Conservation (phyloP, 2,113 vertebrate genomes). For the Chascanopsetta lugubris region DNA sequence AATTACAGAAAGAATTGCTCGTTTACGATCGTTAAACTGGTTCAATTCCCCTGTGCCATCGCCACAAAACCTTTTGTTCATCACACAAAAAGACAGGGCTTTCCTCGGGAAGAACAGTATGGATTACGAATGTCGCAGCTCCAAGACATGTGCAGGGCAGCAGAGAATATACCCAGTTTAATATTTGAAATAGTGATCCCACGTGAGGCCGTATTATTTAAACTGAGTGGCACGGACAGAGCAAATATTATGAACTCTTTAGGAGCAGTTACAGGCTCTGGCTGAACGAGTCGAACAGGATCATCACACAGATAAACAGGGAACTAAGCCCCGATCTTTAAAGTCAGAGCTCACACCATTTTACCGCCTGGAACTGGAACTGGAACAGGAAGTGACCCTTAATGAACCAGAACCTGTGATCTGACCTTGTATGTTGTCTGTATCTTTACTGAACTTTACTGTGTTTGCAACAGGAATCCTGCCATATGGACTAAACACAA, state of each 20-base stretch:
- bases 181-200: background rate
- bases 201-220: conserved; percentile 3
- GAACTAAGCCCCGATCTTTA: background rate
- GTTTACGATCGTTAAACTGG: conserved; percentile 7
- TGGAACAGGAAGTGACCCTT: too few relatives aligned
- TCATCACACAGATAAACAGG: background rate
- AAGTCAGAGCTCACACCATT: conserved; percentile 4
- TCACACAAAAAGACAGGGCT: conserved; percentile 3
- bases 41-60: background rate
- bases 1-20: too few relatives aligned
- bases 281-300: conserved; percentile 43
- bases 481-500: too few relatives aligned
- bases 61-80: conserved; percentile 3
- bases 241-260: conserved; percentile 10
- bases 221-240: conserved; percentile 18
- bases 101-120: background rate
- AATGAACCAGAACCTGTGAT: too few relatives aligned
- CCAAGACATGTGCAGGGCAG: background rate
- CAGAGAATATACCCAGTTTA: background rate
- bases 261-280: background rate
- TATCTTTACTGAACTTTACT: too few relatives aligned
- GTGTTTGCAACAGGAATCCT: too few relatives aligned
- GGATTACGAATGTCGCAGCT: conserved; percentile 1
- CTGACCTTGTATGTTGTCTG: too few relatives aligned
- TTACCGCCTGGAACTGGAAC: too few relatives aligned